phyloP scores from a whole-genome alignment of 2,113 vertebrate genomes.

The Egretta garzetta region DNA sequence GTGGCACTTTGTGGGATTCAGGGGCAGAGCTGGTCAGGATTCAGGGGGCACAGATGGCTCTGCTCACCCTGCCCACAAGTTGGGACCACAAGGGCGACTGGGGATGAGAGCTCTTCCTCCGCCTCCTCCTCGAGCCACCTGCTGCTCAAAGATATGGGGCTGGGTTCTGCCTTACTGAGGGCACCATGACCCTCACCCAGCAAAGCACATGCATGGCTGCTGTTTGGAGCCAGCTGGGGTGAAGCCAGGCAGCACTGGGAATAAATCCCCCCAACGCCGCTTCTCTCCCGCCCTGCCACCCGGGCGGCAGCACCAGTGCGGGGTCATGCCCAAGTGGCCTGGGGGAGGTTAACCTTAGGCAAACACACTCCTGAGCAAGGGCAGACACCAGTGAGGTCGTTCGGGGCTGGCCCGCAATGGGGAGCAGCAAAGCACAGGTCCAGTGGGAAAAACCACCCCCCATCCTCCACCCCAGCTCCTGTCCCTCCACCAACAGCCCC shows the following conservation, averaged over 20 bases:
- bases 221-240: neutral
- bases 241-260: neutral
- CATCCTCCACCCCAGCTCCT: neutral
- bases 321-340: accelerated
- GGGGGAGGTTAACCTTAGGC: neutral
- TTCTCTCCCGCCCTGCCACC: neutral
- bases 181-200: neutral
- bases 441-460: neutral
- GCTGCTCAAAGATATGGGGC: neutral
- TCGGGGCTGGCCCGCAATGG: neutral
- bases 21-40: neutral
- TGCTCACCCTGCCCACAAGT: neutral
- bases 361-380: neutral
- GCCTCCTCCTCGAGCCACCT: neutral
- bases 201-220: neutral
- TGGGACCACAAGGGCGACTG: neutral
- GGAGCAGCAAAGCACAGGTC: neutral
- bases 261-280: accelerated
- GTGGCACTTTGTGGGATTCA: neutral
- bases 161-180: neutral
- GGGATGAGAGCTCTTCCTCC: neutral
- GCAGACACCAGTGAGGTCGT: neutral
- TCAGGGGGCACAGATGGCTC: accelerated
- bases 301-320: neutral
- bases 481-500: neutral